Evolutionary conservation across 2,888 invertebrate genomes (phyloP), one percentile per base, ranked within the genome.

Genomic region (Branchinecta sandiegonensis): DNA sequence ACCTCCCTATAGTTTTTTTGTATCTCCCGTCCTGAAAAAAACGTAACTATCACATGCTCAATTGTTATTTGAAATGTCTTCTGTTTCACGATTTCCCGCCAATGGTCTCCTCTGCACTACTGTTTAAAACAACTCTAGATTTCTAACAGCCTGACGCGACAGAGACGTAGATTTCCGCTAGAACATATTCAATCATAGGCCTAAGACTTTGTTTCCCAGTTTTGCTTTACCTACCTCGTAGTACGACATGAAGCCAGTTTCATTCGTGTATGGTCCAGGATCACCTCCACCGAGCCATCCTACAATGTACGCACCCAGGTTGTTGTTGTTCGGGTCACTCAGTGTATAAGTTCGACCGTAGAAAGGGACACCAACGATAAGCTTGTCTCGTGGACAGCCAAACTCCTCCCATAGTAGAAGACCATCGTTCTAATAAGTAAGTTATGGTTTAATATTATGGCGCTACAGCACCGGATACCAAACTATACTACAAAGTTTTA

Each of bases 271-370:
- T 1, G 88, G 87, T 0, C 91, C 92, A 0, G 92, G 88, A 13
- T 83, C 83, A 0, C 92, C 93, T 37, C 92, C 92, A 1, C 89
- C 91, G 6, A 90, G 90, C 80, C 91, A 93, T 77, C 91, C 91
- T 77, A 91, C 90, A 75, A 93, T 90, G 76, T 87, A 90, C 0
- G 92, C 91, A 48, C 91, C 90, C 56, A 87, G 82, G 67, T 85
- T 85, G 76, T 90, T 88, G 80, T 91, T 90, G 77, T 90, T 91
- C 12, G 90, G 86, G 69, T 83, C 83, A 69, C 90, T 86, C 46
- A 93, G 80, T 0, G 91, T 91, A 77, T 85, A 93, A 2, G 89
- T 87, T 68, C 92, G 84, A 0, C 92, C 93, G 77, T 93, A 93
- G 80, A 92, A 90, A 0, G 93, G 92, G 67, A 92, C 84, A 14